Percentiles rank a stretch among this genome's conserved stretches.
phyloP scores from a whole-genome alignment of 2,888 invertebrate genomes.

The Drosophila neotestacea region DNA sequence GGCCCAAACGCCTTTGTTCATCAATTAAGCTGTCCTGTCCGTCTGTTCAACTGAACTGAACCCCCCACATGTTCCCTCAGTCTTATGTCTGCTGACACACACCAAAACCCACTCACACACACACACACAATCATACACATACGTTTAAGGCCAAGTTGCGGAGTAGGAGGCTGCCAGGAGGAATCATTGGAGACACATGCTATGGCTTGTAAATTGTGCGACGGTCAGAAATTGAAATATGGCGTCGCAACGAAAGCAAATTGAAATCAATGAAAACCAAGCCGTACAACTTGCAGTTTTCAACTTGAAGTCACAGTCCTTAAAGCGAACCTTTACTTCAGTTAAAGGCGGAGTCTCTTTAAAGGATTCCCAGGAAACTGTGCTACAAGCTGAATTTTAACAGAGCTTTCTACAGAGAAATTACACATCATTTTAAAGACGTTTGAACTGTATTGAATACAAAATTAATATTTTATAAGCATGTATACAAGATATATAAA shows the following conservation, averaged over 20 bases:
- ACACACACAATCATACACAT: conserved; percentile 1
- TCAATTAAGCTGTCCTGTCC: conserved; percentile 78
- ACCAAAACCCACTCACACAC: conserved; percentile 25
- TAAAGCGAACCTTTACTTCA: conserved; percentile 31
- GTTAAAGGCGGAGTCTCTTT: background rate
- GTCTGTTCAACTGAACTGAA: conserved; percentile 42
- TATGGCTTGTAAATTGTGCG: conserved; percentile 75
- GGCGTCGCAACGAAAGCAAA: conserved; percentile 74
- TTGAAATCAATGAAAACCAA: conserved; percentile 76
- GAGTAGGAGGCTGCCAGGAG: conserved; percentile 8
- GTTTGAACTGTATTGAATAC: too few species aligned
- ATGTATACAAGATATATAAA: too few species aligned
- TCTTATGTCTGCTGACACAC: conserved; percentile 23
- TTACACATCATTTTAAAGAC: background rate
- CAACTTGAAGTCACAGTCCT: conserved; percentile 21
- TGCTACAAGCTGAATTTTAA: too few species aligned
- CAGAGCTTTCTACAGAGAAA: background rate
- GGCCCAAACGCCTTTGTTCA: conserved; percentile 80
- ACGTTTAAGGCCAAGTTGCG: conserved; percentile 6
- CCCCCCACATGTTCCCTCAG: conserved; percentile 3
- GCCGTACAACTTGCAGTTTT: conserved; percentile 19
- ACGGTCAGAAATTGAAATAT: conserved; percentile 78
- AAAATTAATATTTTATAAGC: too few species aligned
- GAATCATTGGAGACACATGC: conserved; percentile 71
- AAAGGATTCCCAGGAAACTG: background rate